Evolutionary conservation across 2,797 vertebrate species (phyloP).

Genomic region (Fundulus diaphanus): DNA sequence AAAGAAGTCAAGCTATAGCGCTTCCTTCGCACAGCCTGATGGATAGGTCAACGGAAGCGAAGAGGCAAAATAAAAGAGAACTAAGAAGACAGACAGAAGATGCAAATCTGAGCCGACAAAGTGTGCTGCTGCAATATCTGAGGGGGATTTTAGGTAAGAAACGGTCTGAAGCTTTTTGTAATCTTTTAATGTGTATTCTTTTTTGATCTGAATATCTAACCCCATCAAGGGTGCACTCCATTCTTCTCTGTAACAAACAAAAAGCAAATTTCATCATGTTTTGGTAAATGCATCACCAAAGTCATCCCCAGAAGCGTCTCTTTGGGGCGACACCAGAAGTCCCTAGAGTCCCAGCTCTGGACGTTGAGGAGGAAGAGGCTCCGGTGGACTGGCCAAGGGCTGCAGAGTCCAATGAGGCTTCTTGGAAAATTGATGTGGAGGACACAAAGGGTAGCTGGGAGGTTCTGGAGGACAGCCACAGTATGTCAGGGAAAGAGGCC

Average conservation of each 20-base stretch:
- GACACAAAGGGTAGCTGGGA: neutral
- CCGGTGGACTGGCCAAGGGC: no score
- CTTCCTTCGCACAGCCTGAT: constrained; percentile 44
- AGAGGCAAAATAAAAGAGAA: constrained; percentile 22
- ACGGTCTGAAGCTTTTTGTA: constrained; percentile 2
- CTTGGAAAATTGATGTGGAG: neutral
- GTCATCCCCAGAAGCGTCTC: neutral
- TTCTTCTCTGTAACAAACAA: no score
- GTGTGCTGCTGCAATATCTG: constrained; percentile 82
- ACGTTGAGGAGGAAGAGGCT: no score
- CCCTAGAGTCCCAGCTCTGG: no score
- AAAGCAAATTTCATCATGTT: no score
- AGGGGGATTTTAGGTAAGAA: constrained; percentile 85
- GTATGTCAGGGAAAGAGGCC: neutral
- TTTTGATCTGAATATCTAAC: neutral
- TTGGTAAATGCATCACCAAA: neutral
- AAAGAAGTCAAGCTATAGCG: constrained; percentile 48
- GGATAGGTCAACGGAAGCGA: neutral
- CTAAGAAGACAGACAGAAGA: constrained; percentile 34
- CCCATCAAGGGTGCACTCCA: neutral
- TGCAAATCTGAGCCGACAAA: constrained; percentile 76
- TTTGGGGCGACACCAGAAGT: neutral
- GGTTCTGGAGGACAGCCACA: neutral
- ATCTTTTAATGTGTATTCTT: neutral
- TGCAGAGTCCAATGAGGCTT: neutral